A percentile compares a stretch with the other conserved stretches of the same genome.
Conservation (phyloP, 2,113 vertebrate species). For the Channa argus region DNA sequence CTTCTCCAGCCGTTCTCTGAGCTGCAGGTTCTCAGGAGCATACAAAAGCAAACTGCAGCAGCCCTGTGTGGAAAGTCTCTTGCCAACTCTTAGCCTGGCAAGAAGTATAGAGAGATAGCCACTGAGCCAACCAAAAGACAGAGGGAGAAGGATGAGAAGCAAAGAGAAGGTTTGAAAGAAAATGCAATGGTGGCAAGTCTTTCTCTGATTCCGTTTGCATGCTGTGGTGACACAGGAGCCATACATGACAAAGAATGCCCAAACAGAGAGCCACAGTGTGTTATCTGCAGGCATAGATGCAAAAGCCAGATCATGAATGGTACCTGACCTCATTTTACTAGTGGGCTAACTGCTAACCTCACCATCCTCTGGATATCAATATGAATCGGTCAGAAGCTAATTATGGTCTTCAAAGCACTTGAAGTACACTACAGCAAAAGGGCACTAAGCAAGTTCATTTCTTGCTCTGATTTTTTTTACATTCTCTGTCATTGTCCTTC, state of each 20-base stretch:
- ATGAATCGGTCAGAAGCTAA: constrained; percentile 55
- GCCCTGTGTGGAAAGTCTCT: constrained; percentile 34
- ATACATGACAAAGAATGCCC: constrained; percentile 13
- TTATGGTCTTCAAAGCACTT: constrained; percentile 48
- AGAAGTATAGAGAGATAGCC: background rate
- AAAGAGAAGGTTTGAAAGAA: constrained; percentile 17
- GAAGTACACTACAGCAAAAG: constrained; percentile 55
- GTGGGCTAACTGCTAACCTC: constrained; percentile 62
- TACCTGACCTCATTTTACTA: constrained; percentile 62
- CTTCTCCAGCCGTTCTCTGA: constrained; percentile 35
- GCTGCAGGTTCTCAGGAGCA: constrained; percentile 28
- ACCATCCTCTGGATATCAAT: constrained; percentile 48
- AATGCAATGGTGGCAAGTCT: background rate
- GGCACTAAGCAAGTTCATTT: constrained; percentile 69
- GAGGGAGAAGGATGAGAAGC: background rate
- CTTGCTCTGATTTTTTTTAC: constrained; percentile 26
- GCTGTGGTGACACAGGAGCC: constrained; percentile 31
- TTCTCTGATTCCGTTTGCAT: constrained; percentile 39
- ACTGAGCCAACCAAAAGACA: constrained; percentile 1
- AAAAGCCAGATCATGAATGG: constrained; percentile 53
- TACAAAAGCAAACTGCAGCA: constrained; percentile 23
- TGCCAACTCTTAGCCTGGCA: constrained; percentile 51
- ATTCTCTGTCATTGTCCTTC: constrained; percentile 26
- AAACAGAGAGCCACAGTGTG: constrained; percentile 15
- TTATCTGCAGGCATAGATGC: constrained; percentile 21